Evolutionary conservation across 2,797 vertebrate species (phyloP), one percentile per base, ranked within the genome.

Genomic region (Tadarida brasiliensis): DNA sequence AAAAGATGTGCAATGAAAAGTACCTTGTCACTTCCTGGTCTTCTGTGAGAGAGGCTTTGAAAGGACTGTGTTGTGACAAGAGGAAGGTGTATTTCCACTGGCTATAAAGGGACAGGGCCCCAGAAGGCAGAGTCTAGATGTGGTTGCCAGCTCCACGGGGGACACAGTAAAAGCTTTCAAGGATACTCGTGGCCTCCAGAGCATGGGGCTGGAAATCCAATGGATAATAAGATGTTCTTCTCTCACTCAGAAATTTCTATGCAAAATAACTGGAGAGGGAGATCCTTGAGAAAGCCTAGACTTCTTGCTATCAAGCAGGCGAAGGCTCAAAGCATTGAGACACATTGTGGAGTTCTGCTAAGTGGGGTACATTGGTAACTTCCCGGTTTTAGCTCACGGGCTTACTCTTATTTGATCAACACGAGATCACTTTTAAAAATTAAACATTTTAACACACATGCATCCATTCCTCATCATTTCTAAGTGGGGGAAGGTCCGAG

Each of bases 1-100:
- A 84, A 83, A 51, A 83, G 20, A 9, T 93, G 87, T 93, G 39
- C 30, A 68, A 87, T 84, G 61, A 17, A 86, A 83, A 71, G 7
- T 59, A 56, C 8, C 2, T 0, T 76, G 30, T 28, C 67, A 16
- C 47, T 93, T 68, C 8, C 7, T 80, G 8, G 44, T 44, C 7
- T 82, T 80, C 24, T 39, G 12, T 57, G 28, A 65, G 26, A 76
- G 47, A 90, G 11, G 7, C 7, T 19, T 83, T 76, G 20, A 51
- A 74, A 71, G 67, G 22, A 14, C 17, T 87, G 26, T 7, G 7
- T 7, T 70, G 7, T 17, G 39, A 63, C 1, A 63, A 44, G 51
- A 61, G 47, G 19, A 33, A 54, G 7, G 19, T 70, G 3, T 28
- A 56, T 70, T 67, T 86, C 70, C 15, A 5, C 1, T 54, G 28